Percentiles rank a stretch among this genome's conserved stretches.
phyloP scores from a whole-genome alignment of 2,888 invertebrate species.

The Phymatocera aterrima region DNA sequence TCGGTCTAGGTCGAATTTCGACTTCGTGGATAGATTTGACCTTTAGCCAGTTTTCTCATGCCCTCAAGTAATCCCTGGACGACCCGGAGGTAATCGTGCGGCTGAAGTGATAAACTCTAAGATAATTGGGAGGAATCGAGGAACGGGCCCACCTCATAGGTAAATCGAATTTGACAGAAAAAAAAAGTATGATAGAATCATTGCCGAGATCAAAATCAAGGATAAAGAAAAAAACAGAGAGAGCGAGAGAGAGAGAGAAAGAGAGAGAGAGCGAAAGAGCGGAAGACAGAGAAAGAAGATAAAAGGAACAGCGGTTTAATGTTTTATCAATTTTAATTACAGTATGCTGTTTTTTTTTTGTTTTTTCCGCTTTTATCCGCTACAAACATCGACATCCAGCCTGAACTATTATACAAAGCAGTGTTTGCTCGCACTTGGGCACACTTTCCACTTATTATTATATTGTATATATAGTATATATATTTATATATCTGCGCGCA shows the following conservation, averaged over 20 bases:
- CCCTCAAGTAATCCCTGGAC: background rate
- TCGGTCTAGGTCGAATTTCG: background rate
- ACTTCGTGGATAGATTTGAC: background rate
- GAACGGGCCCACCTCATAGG: background rate
- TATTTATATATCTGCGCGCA: conserved; percentile 1
- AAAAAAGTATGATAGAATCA: background rate
- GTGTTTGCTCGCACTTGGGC: conserved; percentile 63
- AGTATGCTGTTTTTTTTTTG: conserved; percentile 69
- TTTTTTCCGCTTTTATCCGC: conserved; percentile 67
- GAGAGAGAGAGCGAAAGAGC: conserved; percentile 18
- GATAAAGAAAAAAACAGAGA: conserved; percentile 31
- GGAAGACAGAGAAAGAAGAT: conserved; percentile 40
- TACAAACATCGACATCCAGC: conserved; percentile 74
- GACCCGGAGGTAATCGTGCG: conserved; percentile 3
- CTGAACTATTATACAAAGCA: conserved; percentile 74
- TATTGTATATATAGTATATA: background rate
- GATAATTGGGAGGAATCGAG: conserved; percentile 10
- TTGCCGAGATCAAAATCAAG: conserved; percentile 29
- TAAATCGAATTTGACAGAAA: conserved; percentile 44
- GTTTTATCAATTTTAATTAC: conserved; percentile 73
- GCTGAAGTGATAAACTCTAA: background rate
- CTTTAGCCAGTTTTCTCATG: background rate
- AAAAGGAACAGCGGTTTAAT: conserved; percentile 57
- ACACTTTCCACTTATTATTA: conserved; percentile 48
- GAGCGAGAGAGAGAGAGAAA: conserved; percentile 32